phyloP scores from a whole-genome alignment of 2,888 invertebrate species.

The Branchellion lobata region DNA sequence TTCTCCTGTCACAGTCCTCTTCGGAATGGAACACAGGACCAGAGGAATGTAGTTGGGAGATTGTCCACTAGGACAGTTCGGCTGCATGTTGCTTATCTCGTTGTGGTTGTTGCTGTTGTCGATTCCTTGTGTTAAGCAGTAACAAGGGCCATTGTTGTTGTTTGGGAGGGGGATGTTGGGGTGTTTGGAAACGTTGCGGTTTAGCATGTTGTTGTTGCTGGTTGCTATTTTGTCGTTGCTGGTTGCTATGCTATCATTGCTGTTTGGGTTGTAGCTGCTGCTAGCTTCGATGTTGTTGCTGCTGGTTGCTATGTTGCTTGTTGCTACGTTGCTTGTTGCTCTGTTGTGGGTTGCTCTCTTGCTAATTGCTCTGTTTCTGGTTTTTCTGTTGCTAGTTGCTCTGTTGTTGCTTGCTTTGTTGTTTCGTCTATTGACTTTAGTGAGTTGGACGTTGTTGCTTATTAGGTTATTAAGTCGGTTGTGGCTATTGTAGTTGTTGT shows the following conservation, averaged over 20 bases:
- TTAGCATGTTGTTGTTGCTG: slow-evolving; percentile 16
- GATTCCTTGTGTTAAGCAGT: neutral
- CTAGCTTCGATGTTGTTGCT: neutral
- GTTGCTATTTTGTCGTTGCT: slow-evolving; percentile 1
- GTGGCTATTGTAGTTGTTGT: too few species aligned
- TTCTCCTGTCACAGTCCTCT: neutral
- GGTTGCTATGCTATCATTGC: neutral
- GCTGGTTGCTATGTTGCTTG: neutral
- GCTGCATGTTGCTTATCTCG: neutral
- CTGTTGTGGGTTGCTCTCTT: neutral
- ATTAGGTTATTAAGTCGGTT: too few species aligned
- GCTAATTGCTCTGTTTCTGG: neutral
- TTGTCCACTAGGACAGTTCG: neutral
- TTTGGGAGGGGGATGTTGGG: neutral
- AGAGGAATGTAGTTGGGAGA: neutral
- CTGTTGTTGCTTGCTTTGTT: too few species aligned
- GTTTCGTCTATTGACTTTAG: too few species aligned
- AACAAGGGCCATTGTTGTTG: neutral
- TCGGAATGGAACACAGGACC: neutral
- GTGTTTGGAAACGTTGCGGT: too few species aligned
- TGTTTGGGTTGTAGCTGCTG: neutral
- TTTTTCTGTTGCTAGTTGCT: too few species aligned
- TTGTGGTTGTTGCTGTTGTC: slow-evolving; percentile 12
- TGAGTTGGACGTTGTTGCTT: too few species aligned
- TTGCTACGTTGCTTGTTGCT: neutral